Percentiles rank a stretch among this genome's conserved stretches.
Evolutionary conservation across 2,113 vertebrate species (phyloP).

Genomic region (Isichthys henryi): DNA sequence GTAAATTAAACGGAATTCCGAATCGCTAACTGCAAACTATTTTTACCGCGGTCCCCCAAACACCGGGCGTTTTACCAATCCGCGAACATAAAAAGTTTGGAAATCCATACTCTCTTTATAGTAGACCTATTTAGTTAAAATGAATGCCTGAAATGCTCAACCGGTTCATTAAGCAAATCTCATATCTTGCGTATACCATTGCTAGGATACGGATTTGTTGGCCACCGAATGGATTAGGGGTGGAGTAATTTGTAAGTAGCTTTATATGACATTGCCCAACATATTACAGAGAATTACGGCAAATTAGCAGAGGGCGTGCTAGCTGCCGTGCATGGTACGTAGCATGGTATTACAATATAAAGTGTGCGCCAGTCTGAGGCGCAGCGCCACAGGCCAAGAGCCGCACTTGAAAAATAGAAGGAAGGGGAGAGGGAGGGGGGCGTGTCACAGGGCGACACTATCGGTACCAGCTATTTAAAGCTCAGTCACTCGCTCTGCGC

Average conservation of each 20-base stretch:
- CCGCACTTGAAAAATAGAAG: not conserved
- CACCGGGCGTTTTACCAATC: not conserved
- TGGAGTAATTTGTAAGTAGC: not conserved
- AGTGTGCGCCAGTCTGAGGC: not conserved
- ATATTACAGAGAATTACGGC: not conserved
- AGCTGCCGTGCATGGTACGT: not conserved
- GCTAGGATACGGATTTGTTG: not conserved
- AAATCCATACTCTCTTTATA: not conserved
- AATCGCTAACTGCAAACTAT: too few species aligned
- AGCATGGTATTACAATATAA: not conserved
- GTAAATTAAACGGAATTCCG: too few species aligned
- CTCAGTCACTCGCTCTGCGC: slow-evolving; percentile 22
- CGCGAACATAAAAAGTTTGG: not conserved
- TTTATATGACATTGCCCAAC: not conserved
- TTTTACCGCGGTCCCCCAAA: too few species aligned
- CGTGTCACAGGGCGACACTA: not conserved
- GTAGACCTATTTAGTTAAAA: not conserved
- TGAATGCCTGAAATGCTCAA: not conserved
- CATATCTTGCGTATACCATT: not conserved
- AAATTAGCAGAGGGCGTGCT: not conserved
- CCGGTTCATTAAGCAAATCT: not conserved
- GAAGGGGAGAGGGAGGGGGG: not conserved
- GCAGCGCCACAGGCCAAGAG: not conserved
- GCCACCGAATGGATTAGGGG: not conserved
- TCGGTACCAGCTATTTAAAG: slow-evolving; percentile 21